A percentile compares a stretch with the other conserved stretches of the same genome.
Conservation (phyloP, 2,113 vertebrate species). For the Eptesicus fuscus region DNA sequence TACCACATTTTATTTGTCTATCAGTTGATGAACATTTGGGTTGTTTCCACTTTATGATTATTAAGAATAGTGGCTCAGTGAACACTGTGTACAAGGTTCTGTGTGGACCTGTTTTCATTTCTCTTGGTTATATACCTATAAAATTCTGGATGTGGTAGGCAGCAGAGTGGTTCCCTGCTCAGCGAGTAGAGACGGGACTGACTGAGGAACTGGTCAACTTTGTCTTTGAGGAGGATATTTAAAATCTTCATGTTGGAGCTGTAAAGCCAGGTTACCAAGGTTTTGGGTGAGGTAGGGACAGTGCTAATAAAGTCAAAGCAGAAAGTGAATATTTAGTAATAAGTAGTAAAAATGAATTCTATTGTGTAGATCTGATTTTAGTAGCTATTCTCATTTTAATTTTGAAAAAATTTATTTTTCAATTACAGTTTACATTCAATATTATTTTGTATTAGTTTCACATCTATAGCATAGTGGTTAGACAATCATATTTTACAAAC, state of each 20-base stretch:
- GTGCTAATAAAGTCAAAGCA: background rate
- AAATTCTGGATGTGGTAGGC: background rate
- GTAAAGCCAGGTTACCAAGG: background rate
- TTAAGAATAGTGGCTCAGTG: background rate
- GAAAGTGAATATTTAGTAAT: background rate
- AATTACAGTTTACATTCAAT: background rate
- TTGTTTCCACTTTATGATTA: background rate
- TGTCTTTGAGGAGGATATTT: background rate
- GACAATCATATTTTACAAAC: background rate
- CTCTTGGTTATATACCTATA: background rate
- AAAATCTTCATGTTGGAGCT: background rate
- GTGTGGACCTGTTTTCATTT: background rate
- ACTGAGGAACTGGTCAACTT: background rate
- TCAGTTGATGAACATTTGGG: background rate
- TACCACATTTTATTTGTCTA: background rate
- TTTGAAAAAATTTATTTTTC: background rate
- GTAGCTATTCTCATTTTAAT: background rate
- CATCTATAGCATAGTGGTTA: background rate
- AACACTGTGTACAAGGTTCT: background rate
- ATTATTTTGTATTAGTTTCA: background rate
- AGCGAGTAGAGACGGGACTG: background rate
- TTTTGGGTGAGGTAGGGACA: background rate
- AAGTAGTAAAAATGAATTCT: background rate
- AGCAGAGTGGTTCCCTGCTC: background rate
- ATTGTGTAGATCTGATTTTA: background rate